A percentile compares a stretch with the other conserved stretches of the same genome.
Evolutionary conservation across 2,888 invertebrate genomes (phyloP).

Genomic region (Formica aserva): DNA sequence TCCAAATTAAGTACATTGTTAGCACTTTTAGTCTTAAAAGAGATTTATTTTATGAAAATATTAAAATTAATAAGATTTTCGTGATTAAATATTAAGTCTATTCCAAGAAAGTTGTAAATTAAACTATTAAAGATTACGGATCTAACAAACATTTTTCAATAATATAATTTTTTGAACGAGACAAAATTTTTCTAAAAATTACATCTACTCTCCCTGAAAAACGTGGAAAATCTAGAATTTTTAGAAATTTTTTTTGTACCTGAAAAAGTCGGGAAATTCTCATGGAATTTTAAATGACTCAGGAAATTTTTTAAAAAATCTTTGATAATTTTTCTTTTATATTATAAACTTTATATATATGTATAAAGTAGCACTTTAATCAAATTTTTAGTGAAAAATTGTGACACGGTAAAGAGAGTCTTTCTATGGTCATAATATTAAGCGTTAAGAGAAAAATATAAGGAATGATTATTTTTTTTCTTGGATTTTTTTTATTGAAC

Average conservation of each 20-base stretch:
- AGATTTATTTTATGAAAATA: not conserved
- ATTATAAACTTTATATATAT: too few species aligned
- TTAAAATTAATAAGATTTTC: not conserved
- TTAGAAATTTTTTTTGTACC: too few species aligned
- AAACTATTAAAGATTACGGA: not conserved
- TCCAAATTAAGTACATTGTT: too few species aligned
- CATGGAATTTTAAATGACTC: too few species aligned
- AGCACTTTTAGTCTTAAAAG: not conserved
- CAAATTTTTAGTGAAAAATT: not conserved
- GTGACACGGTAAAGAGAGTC: not conserved
- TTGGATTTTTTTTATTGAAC: not conserved
- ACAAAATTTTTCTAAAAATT: not conserved
- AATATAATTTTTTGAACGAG: not conserved
- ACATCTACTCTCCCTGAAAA: too few species aligned
- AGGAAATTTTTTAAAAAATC: too few species aligned
- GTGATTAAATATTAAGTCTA: not conserved
- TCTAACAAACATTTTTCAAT: not conserved
- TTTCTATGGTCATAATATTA: not conserved
- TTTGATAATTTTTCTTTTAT: too few species aligned
- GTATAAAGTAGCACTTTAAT: not conserved
- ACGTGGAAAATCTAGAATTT: too few species aligned
- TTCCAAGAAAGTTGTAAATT: not conserved
- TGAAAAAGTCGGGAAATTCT: too few species aligned
- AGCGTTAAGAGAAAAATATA: not conserved
- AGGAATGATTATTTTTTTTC: not conserved